Conservation (phyloP, 2,113 vertebrate species). For the Jaculus jaculus region DNA sequence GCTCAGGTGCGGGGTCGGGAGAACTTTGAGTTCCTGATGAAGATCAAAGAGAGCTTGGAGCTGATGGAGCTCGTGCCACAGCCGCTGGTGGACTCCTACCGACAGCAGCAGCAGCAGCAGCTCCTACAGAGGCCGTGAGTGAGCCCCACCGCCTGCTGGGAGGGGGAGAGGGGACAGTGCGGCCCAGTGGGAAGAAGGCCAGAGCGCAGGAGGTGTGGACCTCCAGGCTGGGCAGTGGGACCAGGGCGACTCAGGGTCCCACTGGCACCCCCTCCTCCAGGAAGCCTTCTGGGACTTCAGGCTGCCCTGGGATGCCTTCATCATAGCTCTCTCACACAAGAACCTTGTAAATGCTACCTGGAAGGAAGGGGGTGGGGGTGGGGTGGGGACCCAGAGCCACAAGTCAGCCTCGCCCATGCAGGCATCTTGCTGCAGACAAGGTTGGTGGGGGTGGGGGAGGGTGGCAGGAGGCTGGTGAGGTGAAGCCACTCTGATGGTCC, state of each 20-base stretch:
- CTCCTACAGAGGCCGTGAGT: conserved; percentile 97
- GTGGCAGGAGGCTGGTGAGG: not conserved
- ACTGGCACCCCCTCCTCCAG: not conserved
- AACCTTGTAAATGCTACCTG: not conserved
- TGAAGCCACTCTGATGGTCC: not conserved
- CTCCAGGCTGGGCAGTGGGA: not conserved
- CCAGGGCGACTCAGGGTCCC: too few relatives aligned
- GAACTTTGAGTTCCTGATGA: conserved; percentile 98
- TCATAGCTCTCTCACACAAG: not conserved
- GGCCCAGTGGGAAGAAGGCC: not conserved
- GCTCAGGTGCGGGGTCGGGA: conserved; percentile 94
- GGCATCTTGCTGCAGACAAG: not conserved
- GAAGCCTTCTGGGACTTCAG: not conserved
- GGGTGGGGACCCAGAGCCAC: too few relatives aligned
- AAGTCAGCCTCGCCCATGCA: not conserved
- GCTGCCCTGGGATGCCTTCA: not conserved
- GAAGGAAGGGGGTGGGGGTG: not conserved
- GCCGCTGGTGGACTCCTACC: conserved; percentile 94
- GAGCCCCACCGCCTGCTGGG: not conserved
- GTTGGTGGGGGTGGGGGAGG: not conserved
- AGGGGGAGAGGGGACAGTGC: not conserved
- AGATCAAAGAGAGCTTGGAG: conserved; percentile 97
- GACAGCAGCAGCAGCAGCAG: conserved; percentile 96
- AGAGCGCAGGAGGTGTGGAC: not conserved
- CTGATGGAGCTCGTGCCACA: conserved; percentile 96